Conservation (phyloP, 2,797 vertebrate species). For the Pipistrellus pygmaeus region DNA sequence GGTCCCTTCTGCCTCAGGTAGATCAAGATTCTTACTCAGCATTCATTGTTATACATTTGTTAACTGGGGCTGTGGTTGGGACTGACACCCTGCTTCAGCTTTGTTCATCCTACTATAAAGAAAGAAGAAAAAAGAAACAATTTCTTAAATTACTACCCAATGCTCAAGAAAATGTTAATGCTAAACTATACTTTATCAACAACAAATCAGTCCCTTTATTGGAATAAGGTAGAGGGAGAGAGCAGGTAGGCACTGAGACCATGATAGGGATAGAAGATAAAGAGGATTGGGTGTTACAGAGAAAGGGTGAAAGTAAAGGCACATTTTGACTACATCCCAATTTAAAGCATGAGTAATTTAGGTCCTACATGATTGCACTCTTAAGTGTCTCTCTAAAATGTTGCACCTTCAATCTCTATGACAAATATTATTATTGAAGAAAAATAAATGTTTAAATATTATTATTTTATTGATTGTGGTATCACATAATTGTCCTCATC, state of each 20-base stretch:
- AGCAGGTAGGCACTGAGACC: not conserved
- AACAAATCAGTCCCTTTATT: not conserved
- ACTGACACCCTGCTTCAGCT: not conserved
- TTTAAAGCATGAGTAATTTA: not conserved
- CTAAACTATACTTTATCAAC: not conserved
- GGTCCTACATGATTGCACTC: not conserved
- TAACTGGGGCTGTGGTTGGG: not conserved
- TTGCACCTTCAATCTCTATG: not conserved
- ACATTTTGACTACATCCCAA: constrained; percentile 14
- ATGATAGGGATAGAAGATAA: not conserved
- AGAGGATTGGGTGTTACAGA: not conserved
- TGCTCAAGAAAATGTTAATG: not conserved
- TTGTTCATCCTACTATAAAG: not conserved
- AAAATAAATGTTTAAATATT: not conserved
- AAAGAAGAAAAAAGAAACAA: not conserved
- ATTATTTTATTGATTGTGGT: no score
- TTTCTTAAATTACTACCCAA: not conserved
- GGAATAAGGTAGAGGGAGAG: not conserved
- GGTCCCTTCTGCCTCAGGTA: not conserved
- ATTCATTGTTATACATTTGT: constrained; percentile 35
- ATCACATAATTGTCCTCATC: no score
- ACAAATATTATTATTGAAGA: constrained; percentile 28
- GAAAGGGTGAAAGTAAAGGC: not conserved
- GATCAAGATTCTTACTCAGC: not conserved
- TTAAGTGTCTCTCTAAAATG: not conserved